Evolutionary conservation across 2,113 vertebrate species (phyloP), one percentile per base, ranked within the genome.

Genomic region (Hoplias malabaricus): DNA sequence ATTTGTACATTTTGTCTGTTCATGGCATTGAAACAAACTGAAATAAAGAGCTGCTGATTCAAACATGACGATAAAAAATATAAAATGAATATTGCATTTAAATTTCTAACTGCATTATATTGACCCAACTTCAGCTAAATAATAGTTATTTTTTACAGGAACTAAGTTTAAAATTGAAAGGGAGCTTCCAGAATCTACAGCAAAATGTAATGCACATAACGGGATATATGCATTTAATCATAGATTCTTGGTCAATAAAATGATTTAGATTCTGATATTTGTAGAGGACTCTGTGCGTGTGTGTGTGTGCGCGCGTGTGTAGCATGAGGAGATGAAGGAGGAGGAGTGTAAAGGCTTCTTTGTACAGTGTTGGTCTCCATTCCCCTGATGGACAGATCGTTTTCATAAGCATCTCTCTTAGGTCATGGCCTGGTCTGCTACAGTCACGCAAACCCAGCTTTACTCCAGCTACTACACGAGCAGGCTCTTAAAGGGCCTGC

Each of bases 371-470:
- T 74, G 80, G 80, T 79, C 76, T 72, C 57, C 16, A 16, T 33
- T 29, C 36, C 77, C 33, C 34, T 75, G 74, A 82, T 61, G 56
- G 74, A 72, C 77, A 69, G 82, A 82, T 85, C 57, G 59, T 82
- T 85, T 85, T 80, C 82, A 80, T 83, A 68, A 57, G 67, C 53
- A 33, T 75, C 63, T 73, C 68, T 68, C 71, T 82, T 77, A 83
- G 81, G 77, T 86, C 81, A 82, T 46, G 70, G 62, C 69, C 72
- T 67, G 68, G 77, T 80, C 70, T 69, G 63, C 72, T 68, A 16
- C 67, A 84, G 85, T 85, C 85, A 86, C 82, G 85, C 85, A 80
- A 85, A 23, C 74, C 38, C 69, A 69, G 56, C 69, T 83, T 48
- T 73, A 70, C 79, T 79, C 76, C 73, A 66, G 23, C 62, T 59